Evolutionary conservation across 2,797 vertebrate genomes (phyloP).

Genomic region (Centropyge bicolor): DNA sequence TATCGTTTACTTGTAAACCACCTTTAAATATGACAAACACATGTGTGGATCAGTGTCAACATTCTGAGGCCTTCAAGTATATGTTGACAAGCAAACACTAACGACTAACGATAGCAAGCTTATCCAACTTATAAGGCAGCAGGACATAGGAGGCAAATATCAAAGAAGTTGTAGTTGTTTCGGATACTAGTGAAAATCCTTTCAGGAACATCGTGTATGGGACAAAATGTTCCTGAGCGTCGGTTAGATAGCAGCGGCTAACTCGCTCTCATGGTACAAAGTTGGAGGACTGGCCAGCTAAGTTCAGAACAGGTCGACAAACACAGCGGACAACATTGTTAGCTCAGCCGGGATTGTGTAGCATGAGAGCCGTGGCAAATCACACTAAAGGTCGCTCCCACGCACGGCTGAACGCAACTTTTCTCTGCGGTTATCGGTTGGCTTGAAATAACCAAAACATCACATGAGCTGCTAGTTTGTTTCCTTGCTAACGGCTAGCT

Average conservation of each 20-base stretch:
- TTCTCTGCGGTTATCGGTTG: background rate
- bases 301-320: conserved; percentile 46
- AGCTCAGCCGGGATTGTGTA: background rate
- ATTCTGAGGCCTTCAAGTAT: conserved; percentile 52
- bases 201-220: background rate
- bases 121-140: background rate
- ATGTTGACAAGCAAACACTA: conserved; percentile 31
- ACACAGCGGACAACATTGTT: conserved; percentile 22
- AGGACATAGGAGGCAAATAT: too few species aligned
- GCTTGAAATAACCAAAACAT: conserved; percentile 69
- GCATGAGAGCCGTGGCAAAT: too few species aligned
- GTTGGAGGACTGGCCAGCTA: conserved; percentile 64
- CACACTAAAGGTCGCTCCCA: background rate
- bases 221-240: conserved; percentile 20
- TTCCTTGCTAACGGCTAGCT: conserved; percentile 71
- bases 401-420: background rate
- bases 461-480: conserved; percentile 70
- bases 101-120: background rate
- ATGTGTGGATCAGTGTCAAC: conserved; percentile 12
- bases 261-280: conserved; percentile 53
- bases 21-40: background rate
- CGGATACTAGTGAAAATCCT: accelerated
- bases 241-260: conserved; percentile 7
- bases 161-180: accelerated
- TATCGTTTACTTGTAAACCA: background rate